A percentile compares a stretch with the other conserved stretches of the same genome.
phyloP scores from a whole-genome alignment of 2,797 vertebrate genomes.

The Neomorphus geoffroyi region DNA sequence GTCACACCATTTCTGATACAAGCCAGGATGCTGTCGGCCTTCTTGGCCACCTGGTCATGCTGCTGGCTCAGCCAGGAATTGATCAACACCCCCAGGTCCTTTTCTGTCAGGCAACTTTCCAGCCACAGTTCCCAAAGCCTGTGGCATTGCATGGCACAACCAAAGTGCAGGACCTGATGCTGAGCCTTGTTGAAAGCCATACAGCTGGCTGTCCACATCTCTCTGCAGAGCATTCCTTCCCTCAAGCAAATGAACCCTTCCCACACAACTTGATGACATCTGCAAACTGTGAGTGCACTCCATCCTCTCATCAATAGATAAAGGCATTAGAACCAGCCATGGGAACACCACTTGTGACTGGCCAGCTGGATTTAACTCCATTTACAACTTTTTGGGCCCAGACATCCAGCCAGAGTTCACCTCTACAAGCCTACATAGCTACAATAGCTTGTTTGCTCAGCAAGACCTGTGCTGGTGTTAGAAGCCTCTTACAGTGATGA shows the following conservation, averaged over 20 bases:
- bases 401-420: neutral
- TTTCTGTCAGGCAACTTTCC: rapidly evolving
- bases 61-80: neutral
- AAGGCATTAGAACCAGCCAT: neutral
- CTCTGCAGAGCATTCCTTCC: neutral
- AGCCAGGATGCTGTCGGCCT: rapidly evolving
- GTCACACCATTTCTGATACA: rapidly evolving
- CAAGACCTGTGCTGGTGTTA: neutral
- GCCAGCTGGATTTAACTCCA: neutral
- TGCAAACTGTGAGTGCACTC: neutral
- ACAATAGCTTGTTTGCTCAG: neutral
- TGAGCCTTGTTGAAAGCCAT: neutral
- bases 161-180: rapidly evolving
- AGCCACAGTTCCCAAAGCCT: neutral
- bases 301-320: rapidly evolving
- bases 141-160: rapidly evolving
- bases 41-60: neutral
- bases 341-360: rapidly evolving
- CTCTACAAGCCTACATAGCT: neutral
- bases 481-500: neutral
- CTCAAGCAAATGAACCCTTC: neutral
- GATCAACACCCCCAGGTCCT: rapidly evolving
- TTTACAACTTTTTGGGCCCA: neutral
- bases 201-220: neutral
- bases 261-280: neutral